Conservation (phyloP, 2,888 invertebrate species). For the Eupithecia tripunctaria region DNA sequence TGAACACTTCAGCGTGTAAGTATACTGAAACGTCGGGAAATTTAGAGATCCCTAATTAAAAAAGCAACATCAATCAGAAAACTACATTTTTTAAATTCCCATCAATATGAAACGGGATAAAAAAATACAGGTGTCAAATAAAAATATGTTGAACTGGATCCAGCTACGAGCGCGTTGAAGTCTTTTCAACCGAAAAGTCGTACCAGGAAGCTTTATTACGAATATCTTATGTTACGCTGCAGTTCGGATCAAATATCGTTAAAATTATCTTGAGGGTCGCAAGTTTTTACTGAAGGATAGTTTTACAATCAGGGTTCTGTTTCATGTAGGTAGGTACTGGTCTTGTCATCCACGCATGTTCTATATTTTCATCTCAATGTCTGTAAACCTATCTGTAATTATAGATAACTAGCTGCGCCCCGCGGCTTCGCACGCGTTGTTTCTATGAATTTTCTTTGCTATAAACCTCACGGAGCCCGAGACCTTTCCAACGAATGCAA, state of each 20-base stretch:
- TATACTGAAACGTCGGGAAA: not conserved
- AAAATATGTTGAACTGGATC: not conserved
- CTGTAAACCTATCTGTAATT: no score
- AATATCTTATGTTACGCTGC: not conserved
- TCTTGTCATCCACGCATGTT: no score
- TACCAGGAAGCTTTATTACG: slow-evolving; percentile 1
- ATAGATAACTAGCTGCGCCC: no score
- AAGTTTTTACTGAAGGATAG: not conserved
- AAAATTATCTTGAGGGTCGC: not conserved
- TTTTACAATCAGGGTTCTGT: not conserved
- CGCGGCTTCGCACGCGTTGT: no score
- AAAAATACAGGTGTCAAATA: not conserved
- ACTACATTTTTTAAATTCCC: not conserved
- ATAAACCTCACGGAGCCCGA: no score
- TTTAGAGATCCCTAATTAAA: no score
- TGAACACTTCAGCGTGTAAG: no score
- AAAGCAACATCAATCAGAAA: not conserved
- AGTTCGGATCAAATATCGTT: not conserved
- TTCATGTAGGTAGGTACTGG: no score
- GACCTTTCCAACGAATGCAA: no score
- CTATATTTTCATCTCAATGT: no score
- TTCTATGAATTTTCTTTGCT: no score
- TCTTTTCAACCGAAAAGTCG: slow-evolving; percentile 20
- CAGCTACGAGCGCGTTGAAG: slow-evolving; percentile 18
- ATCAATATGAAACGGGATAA: not conserved